Conservation (phyloP, 2,797 vertebrate species). For the Scleropages formosus region DNA sequence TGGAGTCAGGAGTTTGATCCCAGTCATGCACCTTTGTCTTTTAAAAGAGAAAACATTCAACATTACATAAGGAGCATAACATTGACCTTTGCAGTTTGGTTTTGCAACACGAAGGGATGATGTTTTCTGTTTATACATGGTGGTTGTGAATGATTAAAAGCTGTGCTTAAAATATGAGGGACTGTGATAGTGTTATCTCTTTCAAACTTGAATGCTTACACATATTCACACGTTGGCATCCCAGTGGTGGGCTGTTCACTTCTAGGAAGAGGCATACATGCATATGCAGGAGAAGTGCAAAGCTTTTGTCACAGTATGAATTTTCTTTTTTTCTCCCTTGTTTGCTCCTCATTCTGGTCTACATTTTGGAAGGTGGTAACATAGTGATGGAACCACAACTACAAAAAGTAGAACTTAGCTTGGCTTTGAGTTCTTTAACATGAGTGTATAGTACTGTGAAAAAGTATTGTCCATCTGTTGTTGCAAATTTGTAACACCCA, state of each 20-base stretch:
- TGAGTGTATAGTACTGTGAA: no score
- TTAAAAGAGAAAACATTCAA: slow-evolving; percentile 6
- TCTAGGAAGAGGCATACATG: not conserved
- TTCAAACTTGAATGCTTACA: not conserved
- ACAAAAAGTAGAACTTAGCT: no score
- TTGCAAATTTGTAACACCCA: no score
- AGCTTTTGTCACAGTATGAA: slow-evolving; percentile 1
- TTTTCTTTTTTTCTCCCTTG: not conserved
- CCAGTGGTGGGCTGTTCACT: not conserved
- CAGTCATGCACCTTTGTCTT: not conserved
- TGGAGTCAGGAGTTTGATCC: slow-evolving; percentile 27
- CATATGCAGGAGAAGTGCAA: not conserved
- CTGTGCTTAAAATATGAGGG: not conserved
- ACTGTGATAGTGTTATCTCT: slow-evolving; percentile 16
- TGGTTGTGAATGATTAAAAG: slow-evolving; percentile 28
- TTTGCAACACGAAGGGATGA: slow-evolving; percentile 21
- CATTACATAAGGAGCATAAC: slow-evolving; percentile 23
- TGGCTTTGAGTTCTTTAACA: not conserved
- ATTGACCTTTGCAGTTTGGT: slow-evolving; percentile 27
- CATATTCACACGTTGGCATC: not conserved
- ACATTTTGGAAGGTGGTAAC: not conserved
- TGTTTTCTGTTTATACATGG: slow-evolving; percentile 17
- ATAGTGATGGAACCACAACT: not conserved
- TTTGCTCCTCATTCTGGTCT: no score
- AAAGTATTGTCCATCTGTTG: no score